Conservation (phyloP, 1,140 invertebrate species). For the Drosophila ercepeae region DNA sequence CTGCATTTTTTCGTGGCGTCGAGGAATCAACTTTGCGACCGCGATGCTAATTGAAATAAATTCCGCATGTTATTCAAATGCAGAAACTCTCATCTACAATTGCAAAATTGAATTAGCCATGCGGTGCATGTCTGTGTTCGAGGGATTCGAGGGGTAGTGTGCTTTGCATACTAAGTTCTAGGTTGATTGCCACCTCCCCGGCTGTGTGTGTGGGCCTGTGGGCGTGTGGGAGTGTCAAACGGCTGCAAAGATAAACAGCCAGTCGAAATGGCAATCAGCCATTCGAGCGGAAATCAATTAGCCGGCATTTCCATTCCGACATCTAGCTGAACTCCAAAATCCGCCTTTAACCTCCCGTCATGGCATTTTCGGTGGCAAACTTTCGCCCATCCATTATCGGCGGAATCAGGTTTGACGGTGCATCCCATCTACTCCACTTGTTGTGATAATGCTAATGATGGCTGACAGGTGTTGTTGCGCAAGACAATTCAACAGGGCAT, state of each 20-base stretch:
- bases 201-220: too few species aligned
- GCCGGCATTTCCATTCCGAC: conserved; percentile 11
- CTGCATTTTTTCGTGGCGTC: conserved; percentile 44
- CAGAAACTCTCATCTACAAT: conserved; percentile 61
- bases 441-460: conserved; percentile 11
- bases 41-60: conserved; percentile 72
- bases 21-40: conserved; percentile 24
- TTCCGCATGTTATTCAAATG: conserved; percentile 65
- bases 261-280: conserved; percentile 47
- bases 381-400: conserved; percentile 12
- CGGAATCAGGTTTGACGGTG: conserved; percentile 12
- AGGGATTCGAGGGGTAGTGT: not conserved
- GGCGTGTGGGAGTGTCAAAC: conserved; percentile 12
- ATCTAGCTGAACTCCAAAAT: not conserved
- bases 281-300: conserved; percentile 67
- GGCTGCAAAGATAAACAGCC: conserved; percentile 34
- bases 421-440: conserved; percentile 6
- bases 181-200: not conserved
- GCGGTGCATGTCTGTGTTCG: conserved; percentile 34
- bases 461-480: conserved; percentile 20
- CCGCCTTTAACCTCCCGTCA: not conserved
- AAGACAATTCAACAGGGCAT: not conserved
- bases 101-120: conserved; percentile 71
- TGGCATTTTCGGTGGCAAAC: conserved; percentile 3
- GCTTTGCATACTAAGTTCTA: conserved; percentile 39